Conservation (phyloP, 1,140 invertebrate species). For the Conopomorpha cramerella region DNA sequence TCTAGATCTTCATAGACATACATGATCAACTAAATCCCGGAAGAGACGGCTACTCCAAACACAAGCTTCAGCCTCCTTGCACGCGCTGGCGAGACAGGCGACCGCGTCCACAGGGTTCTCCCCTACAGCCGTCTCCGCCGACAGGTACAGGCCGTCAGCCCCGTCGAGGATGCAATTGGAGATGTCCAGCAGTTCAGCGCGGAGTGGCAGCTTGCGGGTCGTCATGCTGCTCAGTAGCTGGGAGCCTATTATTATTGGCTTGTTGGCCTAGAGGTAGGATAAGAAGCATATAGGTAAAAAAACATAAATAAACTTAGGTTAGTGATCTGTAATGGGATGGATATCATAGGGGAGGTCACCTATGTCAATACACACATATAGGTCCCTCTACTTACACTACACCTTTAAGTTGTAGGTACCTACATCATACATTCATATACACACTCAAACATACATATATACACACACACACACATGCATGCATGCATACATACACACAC, state of each 20-base stretch:
- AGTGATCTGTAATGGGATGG: too few relatives aligned
- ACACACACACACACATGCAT: too few relatives aligned
- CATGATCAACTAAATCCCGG: constrained; percentile 66
- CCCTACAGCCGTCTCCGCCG: constrained; percentile 76
- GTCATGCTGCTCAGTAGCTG: constrained; percentile 43
- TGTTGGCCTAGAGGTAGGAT: constrained; percentile 38
- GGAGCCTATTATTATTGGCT: constrained; percentile 31
- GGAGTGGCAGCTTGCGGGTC: constrained; percentile 66
- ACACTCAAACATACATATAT: too few relatives aligned
- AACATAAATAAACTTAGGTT: too few relatives aligned
- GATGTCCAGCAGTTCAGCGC: constrained; percentile 75
- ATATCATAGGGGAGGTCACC: too few relatives aligned
- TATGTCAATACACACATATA: too few relatives aligned
- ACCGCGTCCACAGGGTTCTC: constrained; percentile 70
- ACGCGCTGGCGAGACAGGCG: constrained; percentile 69
- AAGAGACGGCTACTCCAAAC: constrained; percentile 79
- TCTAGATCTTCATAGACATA: constrained; percentile 7
- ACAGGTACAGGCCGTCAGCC: constrained; percentile 75
- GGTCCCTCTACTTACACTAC: too few relatives aligned
- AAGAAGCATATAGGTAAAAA: too few relatives aligned
- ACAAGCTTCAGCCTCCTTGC: constrained; percentile 83
- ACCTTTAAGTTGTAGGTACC: too few relatives aligned
- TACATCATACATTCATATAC: too few relatives aligned
- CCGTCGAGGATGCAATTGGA: constrained; percentile 81
- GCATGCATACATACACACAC: too few relatives aligned